Percentiles rank a stretch among this genome's conserved stretches.
Conservation (phyloP, 2,113 vertebrate genomes). For the Callipepla squamata region DNA sequence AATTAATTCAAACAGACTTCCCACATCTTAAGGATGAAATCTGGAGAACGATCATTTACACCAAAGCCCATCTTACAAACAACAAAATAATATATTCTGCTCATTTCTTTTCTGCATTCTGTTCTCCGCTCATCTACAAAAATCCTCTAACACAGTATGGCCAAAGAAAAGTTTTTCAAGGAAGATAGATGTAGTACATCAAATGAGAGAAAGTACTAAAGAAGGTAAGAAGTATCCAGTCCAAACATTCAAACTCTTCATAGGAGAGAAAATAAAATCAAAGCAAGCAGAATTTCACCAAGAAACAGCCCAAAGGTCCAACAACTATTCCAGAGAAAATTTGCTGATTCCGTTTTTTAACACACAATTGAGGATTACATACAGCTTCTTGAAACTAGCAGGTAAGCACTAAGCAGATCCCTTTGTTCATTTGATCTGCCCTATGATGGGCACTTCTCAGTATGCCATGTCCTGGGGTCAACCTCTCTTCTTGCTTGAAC, state of each 20-base stretch:
- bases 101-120: background rate
- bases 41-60: background rate
- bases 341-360: accelerated
- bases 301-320: background rate
- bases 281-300: background rate
- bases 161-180: background rate
- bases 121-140: background rate
- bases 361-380: background rate
- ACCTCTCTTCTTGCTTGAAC: background rate
- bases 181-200: background rate
- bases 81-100: background rate
- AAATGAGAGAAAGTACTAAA: background rate
- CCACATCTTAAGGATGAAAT: slow-evolving; percentile 4
- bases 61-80: background rate
- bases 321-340: background rate
- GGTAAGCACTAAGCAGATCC: background rate
- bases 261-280: background rate
- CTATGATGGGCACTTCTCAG: background rate
- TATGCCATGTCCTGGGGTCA: background rate
- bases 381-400: background rate
- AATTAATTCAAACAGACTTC: slow-evolving; percentile 22
- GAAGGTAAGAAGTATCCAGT: background rate
- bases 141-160: background rate
- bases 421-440: background rate
- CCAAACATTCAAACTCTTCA: background rate